phyloP scores from a whole-genome alignment of 2,888 invertebrate species.

The Sarcophaga carnaria region DNA sequence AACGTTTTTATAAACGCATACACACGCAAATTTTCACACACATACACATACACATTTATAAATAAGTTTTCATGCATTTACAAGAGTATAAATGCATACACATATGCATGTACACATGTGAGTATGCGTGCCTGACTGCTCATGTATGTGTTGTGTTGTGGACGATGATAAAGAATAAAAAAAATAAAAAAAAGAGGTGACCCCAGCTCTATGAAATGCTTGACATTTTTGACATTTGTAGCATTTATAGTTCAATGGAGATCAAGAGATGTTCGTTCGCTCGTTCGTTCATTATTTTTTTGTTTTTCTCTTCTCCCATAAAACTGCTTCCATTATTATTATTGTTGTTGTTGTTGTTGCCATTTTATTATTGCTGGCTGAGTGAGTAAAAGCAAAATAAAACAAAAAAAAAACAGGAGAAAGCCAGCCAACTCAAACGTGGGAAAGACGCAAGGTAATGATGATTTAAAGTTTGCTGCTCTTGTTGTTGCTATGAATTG shows the following conservation, averaged over 20 bases:
- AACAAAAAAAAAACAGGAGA: not conserved
- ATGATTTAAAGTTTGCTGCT: constrained; percentile 8
- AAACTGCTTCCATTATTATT: not conserved
- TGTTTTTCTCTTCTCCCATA: not conserved
- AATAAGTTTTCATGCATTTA: constrained; percentile 4
- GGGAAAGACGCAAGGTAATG: not conserved
- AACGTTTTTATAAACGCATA: constrained; percentile 35
- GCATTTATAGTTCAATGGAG: constrained; percentile 77
- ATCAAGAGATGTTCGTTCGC: constrained; percentile 70
- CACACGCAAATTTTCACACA: constrained; percentile 1
- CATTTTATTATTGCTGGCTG: not conserved
- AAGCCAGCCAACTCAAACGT: not conserved
- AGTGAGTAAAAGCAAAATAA: not conserved
- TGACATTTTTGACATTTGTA: constrained; percentile 78
- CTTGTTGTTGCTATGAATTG: constrained; percentile 13
- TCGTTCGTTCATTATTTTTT: constrained; percentile 47
- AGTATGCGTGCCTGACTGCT: constrained; percentile 31
- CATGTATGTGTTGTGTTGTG: constrained; percentile 34
- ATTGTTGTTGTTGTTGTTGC: not conserved
- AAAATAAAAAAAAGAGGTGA: constrained; percentile 49
- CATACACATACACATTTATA: constrained; percentile 6
- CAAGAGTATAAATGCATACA: not conserved
- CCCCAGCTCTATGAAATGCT: constrained; percentile 72
- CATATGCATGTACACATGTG: constrained; percentile 15
- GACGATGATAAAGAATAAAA: not conserved